phyloP scores from a whole-genome alignment of 2,888 invertebrate species.

The Tethea ocularis region DNA sequence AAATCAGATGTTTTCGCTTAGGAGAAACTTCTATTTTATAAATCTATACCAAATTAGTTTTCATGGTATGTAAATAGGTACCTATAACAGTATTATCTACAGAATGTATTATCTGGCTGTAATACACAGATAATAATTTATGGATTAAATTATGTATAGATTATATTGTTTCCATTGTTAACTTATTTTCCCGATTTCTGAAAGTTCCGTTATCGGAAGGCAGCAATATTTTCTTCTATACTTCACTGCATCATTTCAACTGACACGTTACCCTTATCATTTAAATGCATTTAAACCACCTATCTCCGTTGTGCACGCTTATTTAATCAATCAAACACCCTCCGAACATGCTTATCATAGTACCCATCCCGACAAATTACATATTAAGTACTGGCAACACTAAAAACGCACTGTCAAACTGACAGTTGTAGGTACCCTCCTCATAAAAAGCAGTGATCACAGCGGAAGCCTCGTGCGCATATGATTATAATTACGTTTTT shows the following conservation, averaged over 20 bases:
- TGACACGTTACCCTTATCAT: conserved; percentile 57
- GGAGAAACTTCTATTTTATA: too few relatives aligned
- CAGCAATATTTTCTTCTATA: conserved; percentile 13
- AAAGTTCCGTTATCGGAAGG: too few relatives aligned
- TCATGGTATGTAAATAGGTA: too few relatives aligned
- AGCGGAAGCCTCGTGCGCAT: conserved; percentile 72
- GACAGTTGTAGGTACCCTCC: conserved; percentile 59
- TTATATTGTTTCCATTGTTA: too few relatives aligned
- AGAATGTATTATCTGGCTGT: too few relatives aligned
- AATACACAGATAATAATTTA: too few relatives aligned
- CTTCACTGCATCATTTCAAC: conserved; percentile 25
- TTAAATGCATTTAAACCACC: conserved; percentile 64
- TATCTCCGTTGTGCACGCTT: conserved; percentile 75
- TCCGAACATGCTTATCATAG: conserved; percentile 63
- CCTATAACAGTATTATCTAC: too few relatives aligned
- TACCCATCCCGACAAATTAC: conserved; percentile 78
- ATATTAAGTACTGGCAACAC: conserved; percentile 74
- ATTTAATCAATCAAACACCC: conserved; percentile 80
- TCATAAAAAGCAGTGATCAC: conserved; percentile 49
- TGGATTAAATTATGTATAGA: too few relatives aligned
- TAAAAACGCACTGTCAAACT: conserved; percentile 72
- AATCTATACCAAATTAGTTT: too few relatives aligned
- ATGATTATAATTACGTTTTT: conserved; percentile 80
- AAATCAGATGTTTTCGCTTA: too few relatives aligned
- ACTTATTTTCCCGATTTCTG: too few relatives aligned